phyloP scores from a whole-genome alignment of 2,797 vertebrate species.

The Malacoraja senta region DNA sequence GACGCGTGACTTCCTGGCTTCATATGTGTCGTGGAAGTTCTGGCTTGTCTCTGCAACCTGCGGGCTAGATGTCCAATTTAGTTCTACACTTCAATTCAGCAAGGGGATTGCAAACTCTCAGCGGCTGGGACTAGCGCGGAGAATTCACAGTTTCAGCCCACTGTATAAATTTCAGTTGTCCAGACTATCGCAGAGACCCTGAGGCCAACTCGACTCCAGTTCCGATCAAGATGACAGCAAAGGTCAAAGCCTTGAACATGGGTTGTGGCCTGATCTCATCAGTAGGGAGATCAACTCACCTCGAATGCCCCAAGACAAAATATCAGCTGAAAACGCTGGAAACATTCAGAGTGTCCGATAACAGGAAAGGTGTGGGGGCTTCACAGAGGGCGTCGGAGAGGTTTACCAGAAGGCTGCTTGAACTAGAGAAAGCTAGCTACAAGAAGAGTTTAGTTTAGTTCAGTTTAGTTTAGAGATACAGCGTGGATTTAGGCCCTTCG shows the following conservation, averaged over 20 bases:
- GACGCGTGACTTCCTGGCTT: background rate
- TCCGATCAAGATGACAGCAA: background rate
- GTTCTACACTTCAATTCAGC: background rate
- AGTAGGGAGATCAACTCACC: background rate
- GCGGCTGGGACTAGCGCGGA: background rate
- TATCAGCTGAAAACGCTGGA: no score
- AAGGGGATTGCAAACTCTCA: background rate
- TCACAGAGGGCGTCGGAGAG: no score
- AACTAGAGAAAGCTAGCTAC: no score
- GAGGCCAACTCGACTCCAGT: background rate
- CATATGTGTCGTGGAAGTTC: background rate
- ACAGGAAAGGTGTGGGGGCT: no score
- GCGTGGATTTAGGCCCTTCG: no score
- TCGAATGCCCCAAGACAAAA: no score
- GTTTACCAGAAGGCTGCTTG: no score
- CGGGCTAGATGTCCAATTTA: background rate
- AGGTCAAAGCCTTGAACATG: background rate
- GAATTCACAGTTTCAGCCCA: background rate
- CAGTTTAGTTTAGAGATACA: no score
- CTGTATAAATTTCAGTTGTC: background rate
- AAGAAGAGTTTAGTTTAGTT: no score
- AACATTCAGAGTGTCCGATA: no score
- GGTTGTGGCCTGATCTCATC: background rate
- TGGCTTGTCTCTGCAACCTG: background rate
- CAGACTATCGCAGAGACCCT: background rate